Evolutionary conservation across 2,797 vertebrate species (phyloP).

Genomic region (Galago senegalensis): DNA sequence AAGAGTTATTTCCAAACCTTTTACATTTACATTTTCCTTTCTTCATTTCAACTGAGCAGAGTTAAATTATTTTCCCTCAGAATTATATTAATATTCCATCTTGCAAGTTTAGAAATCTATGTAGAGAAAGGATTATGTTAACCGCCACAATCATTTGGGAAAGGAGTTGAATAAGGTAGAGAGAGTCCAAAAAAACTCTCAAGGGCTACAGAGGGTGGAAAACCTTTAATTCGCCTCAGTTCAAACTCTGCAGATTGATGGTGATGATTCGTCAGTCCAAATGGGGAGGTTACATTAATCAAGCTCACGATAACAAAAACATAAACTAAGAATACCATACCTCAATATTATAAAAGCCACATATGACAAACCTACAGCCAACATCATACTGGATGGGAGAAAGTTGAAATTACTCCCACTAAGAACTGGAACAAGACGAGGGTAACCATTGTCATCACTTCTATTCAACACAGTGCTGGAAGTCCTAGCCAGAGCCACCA

Average conservation of each 20-base stretch:
- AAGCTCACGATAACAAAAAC: background rate
- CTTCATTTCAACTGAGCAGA: conserved; percentile 66
- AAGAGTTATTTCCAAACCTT: conserved; percentile 81
- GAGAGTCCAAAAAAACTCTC: background rate
- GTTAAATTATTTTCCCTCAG: conserved; percentile 77
- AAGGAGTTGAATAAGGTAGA: background rate
- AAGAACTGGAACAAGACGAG: no score
- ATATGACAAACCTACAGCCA: no score
- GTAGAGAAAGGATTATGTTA: conserved; percentile 1
- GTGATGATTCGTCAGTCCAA: background rate
- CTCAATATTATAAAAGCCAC: no score
- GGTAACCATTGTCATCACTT: no score
- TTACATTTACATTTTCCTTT: conserved; percentile 71
- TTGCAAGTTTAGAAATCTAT: conserved; percentile 70
- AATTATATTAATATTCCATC: conserved; percentile 61
- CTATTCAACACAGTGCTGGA: no score
- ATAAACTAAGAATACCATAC: background rate
- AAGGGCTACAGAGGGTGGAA: conserved; percentile 18
- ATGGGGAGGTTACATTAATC: background rate
- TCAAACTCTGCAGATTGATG: background rate
- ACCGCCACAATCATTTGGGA: background rate
- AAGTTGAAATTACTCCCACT: no score
- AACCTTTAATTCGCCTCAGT: background rate
- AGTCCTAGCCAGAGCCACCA: no score
- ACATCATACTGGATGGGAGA: no score